Percentiles rank a stretch among this genome's conserved stretches.
Conservation (phyloP, 2,888 invertebrate genomes). For the Cantharis lateralis region DNA sequence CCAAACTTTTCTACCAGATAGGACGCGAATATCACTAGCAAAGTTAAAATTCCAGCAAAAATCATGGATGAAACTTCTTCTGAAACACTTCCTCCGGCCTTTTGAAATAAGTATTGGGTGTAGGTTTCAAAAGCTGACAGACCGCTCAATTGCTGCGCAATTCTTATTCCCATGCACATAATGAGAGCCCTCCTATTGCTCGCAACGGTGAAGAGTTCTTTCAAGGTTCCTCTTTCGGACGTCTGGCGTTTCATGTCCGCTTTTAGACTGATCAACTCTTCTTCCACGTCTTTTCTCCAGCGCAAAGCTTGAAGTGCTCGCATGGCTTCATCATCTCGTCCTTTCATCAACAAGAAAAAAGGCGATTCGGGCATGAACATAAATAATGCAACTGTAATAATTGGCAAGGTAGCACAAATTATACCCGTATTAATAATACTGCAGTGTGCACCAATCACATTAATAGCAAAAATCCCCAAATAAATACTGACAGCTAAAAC, state of each 20-base stretch:
- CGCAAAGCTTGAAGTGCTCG: constrained; percentile 39
- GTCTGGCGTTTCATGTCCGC: constrained; percentile 45
- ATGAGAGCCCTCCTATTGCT: constrained; percentile 45
- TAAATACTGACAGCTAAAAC: constrained; percentile 34
- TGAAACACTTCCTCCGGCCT: constrained; percentile 46
- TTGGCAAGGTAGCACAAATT: constrained; percentile 32
- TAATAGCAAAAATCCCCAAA: constrained; percentile 41
- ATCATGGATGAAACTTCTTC: constrained; percentile 45
- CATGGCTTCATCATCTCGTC: constrained; percentile 38
- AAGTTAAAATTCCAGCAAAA: constrained; percentile 34
- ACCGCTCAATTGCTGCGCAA: constrained; percentile 46
- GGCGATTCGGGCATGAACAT: constrained; percentile 48
- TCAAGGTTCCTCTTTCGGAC: constrained; percentile 42
- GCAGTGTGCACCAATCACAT: constrained; percentile 42
- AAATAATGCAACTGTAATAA: constrained; percentile 39
- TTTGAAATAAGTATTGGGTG: constrained; percentile 46
- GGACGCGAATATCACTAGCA: constrained; percentile 30
- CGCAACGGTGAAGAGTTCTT: constrained; percentile 41
- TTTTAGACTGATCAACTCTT: constrained; percentile 40
- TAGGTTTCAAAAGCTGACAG: constrained; percentile 43
- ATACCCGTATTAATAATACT: constrained; percentile 30
- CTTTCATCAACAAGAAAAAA: constrained; percentile 45
- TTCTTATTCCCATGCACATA: constrained; percentile 38
- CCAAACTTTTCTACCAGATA: constrained; percentile 43
- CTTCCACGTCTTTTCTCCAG: constrained; percentile 40